phyloP scores from a whole-genome alignment of 2,888 invertebrate genomes.

The Physocephala rufipes region DNA sequence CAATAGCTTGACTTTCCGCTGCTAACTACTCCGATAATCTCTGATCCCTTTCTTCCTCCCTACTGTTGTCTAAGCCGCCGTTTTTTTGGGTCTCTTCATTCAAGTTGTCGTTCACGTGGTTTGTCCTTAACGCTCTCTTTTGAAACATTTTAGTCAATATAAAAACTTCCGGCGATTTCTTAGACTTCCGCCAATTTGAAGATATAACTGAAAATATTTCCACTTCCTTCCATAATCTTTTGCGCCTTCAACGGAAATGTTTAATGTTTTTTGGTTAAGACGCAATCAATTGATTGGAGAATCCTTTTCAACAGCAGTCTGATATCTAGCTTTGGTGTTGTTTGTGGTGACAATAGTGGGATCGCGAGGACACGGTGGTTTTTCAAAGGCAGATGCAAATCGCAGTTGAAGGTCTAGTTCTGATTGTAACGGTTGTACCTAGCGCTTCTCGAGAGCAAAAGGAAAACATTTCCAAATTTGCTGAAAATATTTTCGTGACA shows the following conservation, averaged over 20 bases:
- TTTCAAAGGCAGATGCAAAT: background rate
- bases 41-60: no score
- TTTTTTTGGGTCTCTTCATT: no score
- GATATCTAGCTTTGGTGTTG: background rate
- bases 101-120: no score
- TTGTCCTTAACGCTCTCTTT: no score
- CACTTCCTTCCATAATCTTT: background rate
- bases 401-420: constrained; percentile 10
- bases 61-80: no score
- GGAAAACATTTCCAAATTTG: background rate
- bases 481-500: background rate
- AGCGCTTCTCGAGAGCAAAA: background rate
- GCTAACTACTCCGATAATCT: no score
- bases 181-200: no score
- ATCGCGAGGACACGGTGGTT: constrained; percentile 7
- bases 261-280: background rate
- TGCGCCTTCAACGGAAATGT: background rate
- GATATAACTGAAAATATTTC: no score
- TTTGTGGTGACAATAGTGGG: background rate
- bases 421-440: constrained; percentile 17
- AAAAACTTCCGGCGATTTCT: no score
- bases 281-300: background rate
- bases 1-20: no score
- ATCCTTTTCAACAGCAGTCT: background rate
- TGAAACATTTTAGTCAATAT: no score